These are phyloP conservation scores for Porphyrio hochstetteri DNA, from an alignment of 2,113 vertebrate genomes.

Conservation along the genomic window DNA sequence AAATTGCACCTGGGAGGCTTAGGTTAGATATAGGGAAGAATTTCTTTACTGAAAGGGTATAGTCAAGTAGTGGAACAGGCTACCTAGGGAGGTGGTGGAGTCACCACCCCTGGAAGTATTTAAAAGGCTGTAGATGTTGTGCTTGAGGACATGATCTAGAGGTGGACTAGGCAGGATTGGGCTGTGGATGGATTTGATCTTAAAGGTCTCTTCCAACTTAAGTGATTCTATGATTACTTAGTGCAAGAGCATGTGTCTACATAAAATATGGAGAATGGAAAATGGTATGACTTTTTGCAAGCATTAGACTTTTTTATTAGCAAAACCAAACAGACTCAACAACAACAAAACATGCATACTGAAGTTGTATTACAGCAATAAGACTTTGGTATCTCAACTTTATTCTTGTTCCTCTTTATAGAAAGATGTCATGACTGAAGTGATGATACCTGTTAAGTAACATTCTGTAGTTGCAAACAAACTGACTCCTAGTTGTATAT, in stretches of 20 bases:
- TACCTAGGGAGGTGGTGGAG: too few relatives aligned
- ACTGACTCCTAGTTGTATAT: not conserved
- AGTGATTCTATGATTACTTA: not conserved
- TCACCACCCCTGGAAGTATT: too few relatives aligned
- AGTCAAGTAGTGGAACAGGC: too few relatives aligned
- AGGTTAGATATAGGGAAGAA: too few relatives aligned
- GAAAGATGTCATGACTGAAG: not conserved
- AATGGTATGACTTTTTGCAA: not conserved
- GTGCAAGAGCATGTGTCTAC: not conserved
- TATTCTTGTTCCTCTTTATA: not conserved
- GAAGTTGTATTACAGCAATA: not conserved
- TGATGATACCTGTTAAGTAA: not conserved
- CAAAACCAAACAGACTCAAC: not conserved
- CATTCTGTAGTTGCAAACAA: not conserved
- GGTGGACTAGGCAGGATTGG: too few relatives aligned
- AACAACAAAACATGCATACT: not conserved
- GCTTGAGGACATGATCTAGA: too few relatives aligned
- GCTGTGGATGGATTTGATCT: too few relatives aligned
- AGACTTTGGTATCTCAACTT: not conserved
- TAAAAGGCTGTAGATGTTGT: too few relatives aligned
- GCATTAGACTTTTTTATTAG: not conserved
- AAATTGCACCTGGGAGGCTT: too few relatives aligned
- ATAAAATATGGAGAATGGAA: not conserved
- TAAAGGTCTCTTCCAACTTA: too few relatives aligned
- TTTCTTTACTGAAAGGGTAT: too few relatives aligned